A percentile compares a stretch with the other conserved stretches of the same genome.
phyloP scores from a whole-genome alignment of 2,113 vertebrate species.

The Himantopus leucocephalus region DNA sequence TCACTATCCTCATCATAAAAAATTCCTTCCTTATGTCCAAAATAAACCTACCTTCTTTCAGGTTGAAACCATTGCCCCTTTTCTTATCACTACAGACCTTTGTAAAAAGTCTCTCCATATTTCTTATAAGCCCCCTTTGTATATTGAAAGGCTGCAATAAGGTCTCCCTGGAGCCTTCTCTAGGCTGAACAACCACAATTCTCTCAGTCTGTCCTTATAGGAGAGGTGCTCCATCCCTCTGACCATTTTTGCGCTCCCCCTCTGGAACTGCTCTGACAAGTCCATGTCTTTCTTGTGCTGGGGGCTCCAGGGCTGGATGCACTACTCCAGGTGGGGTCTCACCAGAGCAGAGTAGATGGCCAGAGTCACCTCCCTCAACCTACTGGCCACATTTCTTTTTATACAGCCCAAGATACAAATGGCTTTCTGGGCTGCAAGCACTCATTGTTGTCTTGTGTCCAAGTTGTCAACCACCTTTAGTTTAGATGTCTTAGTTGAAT shows the following conservation, averaged over 20 bases:
- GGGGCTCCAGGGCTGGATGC: background rate
- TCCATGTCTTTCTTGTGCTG: background rate
- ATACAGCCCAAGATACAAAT: background rate
- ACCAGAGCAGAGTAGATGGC: rapidly evolving
- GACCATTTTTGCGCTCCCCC: rapidly evolving
- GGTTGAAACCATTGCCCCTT: background rate
- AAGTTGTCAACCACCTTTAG: background rate
- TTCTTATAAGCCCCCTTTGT: background rate
- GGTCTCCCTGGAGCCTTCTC: background rate
- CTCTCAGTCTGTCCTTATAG: background rate
- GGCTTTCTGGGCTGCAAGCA: background rate
- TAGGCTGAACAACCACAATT: background rate
- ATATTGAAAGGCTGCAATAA: background rate
- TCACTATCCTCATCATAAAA: background rate
- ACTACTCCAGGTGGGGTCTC: background rate
- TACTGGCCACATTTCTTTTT: background rate
- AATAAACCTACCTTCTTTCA: background rate
- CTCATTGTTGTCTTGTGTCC: background rate
- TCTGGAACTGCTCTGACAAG: rapidly evolving
- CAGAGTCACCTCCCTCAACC: background rate
- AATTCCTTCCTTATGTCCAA: background rate
- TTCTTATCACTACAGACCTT: background rate
- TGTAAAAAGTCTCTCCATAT: background rate
- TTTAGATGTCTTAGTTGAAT: background rate
- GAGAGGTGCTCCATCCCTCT: background rate